These are phyloP conservation scores for Bemisia tabaci DNA, from an alignment of 1,140 invertebrate species.

Conservation along the genomic window DNA sequence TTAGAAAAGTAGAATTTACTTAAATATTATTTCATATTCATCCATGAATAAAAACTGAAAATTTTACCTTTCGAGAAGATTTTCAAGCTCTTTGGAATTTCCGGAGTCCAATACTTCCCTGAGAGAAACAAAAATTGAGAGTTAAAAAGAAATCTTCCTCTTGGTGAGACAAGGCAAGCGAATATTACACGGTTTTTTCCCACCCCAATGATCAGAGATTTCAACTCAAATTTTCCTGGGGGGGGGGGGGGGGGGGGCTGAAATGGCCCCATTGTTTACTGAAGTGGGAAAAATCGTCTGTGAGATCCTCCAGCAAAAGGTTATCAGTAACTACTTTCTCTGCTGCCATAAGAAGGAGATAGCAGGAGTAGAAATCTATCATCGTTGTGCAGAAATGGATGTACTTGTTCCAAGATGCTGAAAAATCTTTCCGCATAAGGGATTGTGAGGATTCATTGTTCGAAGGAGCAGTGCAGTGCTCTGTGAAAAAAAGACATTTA, in stretches of 20 bases:
- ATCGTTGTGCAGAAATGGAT: too few species aligned
- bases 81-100: not conserved
- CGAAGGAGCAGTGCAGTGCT: too few species aligned
- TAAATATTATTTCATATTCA: too few species aligned
- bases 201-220: not conserved
- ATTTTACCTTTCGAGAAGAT: not conserved
- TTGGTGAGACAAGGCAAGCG: not conserved
- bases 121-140: not conserved
- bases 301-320: not conserved
- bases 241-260: too few species aligned
- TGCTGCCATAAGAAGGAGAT: too few species aligned
- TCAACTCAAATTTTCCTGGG: not conserved
- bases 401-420: too few species aligned
- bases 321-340: too few species aligned
- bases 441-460: too few species aligned
- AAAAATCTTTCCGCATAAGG: too few species aligned
- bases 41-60: not conserved
- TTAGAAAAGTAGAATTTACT: too few species aligned
- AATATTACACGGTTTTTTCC: not conserved
- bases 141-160: not conserved
- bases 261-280: not conserved
- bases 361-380: too few species aligned
- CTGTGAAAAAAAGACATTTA: too few species aligned
- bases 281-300: not conserved
- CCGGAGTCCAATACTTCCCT: not conserved